Percentiles rank a stretch among this genome's conserved stretches.
phyloP scores from a whole-genome alignment of 2,113 vertebrate genomes.

The Butorides virescens region DNA sequence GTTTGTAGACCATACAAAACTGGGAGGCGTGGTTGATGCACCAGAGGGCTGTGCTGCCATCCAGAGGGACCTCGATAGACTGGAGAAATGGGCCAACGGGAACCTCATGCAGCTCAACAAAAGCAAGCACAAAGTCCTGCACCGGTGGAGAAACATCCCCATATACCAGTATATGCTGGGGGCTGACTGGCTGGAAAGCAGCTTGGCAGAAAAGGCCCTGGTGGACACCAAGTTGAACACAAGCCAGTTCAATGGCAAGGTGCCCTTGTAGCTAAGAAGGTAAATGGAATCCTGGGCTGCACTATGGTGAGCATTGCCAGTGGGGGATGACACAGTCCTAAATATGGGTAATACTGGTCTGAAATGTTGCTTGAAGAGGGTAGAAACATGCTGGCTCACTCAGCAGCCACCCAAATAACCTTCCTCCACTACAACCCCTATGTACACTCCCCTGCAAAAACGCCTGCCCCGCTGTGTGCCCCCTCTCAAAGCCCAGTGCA shows the following conservation, averaged over 20 bases:
- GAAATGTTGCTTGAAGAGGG: not conserved
- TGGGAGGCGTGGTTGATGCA: not conserved
- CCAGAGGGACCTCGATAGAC: accelerated
- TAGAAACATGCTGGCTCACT: not conserved
- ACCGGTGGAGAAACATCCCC: not conserved
- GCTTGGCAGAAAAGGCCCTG: not conserved
- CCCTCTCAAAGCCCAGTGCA: not conserved
- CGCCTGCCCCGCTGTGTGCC: accelerated
- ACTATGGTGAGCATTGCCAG: not conserved
- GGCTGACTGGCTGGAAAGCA: not conserved
- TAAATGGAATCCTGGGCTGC: not conserved
- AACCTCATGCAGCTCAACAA: not conserved
- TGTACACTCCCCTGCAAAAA: not conserved
- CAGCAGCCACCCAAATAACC: not conserved
- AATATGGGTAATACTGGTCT: not conserved
- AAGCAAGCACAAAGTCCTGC: not conserved
- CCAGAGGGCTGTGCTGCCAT: not conserved
- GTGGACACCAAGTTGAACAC: not conserved
- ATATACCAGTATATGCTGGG: not conserved
- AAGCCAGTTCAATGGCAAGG: not conserved
- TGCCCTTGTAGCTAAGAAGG: not conserved
- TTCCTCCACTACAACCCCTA: not conserved
- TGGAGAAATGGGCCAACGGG: not conserved
- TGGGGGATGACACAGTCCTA: not conserved
- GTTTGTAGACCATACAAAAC: not conserved